phyloP scores from a whole-genome alignment of 92 coral and sea anemone species.

The Virgularia gustaviana region DNA sequence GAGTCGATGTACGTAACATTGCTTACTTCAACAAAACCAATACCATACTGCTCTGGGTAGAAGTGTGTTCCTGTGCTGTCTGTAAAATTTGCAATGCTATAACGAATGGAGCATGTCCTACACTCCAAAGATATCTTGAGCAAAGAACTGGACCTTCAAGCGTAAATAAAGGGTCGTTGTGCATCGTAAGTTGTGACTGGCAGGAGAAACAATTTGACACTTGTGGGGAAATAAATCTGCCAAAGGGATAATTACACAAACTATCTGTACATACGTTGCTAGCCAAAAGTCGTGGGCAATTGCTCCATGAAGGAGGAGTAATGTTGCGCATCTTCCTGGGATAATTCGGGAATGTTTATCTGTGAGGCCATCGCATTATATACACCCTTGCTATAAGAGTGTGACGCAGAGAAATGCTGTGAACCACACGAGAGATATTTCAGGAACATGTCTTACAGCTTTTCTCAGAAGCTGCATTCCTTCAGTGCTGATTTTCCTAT shows the following conservation, averaged over 20 bases:
- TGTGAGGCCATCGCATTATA: not conserved
- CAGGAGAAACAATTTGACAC: slow-evolving; percentile 32
- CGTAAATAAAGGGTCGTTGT: slow-evolving; percentile 41
- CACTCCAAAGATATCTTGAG: slow-evolving; percentile 42
- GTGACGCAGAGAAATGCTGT: not conserved
- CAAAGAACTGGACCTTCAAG: slow-evolving; percentile 35
- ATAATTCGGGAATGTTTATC: too few relatives aligned
- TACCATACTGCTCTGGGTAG: not conserved
- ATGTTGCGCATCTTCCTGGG: too few relatives aligned
- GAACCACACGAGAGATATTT: not conserved
- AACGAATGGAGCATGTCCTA: slow-evolving; percentile 20
- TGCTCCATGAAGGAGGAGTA: too few relatives aligned
- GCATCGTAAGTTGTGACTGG: slow-evolving; percentile 29
- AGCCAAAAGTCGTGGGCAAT: too few relatives aligned
- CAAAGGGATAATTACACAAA: too few relatives aligned
- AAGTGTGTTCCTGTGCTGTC: slow-evolving; percentile 26
- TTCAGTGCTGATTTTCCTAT: not conserved
- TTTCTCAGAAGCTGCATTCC: not conserved
- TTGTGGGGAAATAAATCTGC: slow-evolving; percentile 46
- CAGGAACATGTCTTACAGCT: not conserved
- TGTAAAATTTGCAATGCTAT: slow-evolving; percentile 18
- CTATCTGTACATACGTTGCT: too few relatives aligned
- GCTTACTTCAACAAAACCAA: slow-evolving; percentile 35
- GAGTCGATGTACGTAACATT: slow-evolving; percentile 40
- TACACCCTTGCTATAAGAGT: not conserved